Evolutionary conservation across 2,888 invertebrate genomes (phyloP), one percentile per base, ranked within the genome.

Genomic region (Ecdyonurus torrentis): DNA sequence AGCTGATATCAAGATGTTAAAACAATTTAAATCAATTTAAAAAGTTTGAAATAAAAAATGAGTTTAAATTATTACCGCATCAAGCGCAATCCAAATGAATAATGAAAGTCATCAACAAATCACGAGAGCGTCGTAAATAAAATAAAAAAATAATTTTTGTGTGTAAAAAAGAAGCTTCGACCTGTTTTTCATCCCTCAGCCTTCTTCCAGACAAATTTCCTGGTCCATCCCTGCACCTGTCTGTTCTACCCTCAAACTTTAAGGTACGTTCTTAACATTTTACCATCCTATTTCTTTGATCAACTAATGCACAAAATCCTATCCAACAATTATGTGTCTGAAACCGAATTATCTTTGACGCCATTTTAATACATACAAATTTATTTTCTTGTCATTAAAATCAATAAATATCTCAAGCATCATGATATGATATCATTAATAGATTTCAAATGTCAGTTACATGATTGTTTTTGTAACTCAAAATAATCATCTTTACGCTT

Each of bases 181-280:
- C 37, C 37, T 37, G 37, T 37, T 15, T 7, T 10, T 22, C 55
- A 55, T 22, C 55, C 55, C 55, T 7, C 20, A 5, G n/a, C 7
- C 55, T n/a, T 55, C 55, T 55, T 55, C 55, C 55, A 55, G 55
- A 55, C 55, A 10, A n/a, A n/a, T 55, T 55, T 55, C 55, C 55
- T 55, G 55, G 55, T 55, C 55, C 55, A n/a, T 55, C 19, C 22
- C 55, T 22, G 55, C 55, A 55, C 55, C 55, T 55, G 55, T n/a
- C 55, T 55, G n/a, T n/a, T 22, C n/a, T n/a, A 55, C 55, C 55
- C 55, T 55, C 15, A 37, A 37, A 10, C 5, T 37, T 37, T 15
- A 37, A 55, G 55, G 55, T 55, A 55, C 22, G 55, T 55, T 55
- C n/a, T 55, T 55, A 22, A 20, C 55, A 22, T 20, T 55, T 55